phyloP scores from a whole-genome alignment of 1,140 invertebrate genomes.

The Hydropsyche tenuis region DNA sequence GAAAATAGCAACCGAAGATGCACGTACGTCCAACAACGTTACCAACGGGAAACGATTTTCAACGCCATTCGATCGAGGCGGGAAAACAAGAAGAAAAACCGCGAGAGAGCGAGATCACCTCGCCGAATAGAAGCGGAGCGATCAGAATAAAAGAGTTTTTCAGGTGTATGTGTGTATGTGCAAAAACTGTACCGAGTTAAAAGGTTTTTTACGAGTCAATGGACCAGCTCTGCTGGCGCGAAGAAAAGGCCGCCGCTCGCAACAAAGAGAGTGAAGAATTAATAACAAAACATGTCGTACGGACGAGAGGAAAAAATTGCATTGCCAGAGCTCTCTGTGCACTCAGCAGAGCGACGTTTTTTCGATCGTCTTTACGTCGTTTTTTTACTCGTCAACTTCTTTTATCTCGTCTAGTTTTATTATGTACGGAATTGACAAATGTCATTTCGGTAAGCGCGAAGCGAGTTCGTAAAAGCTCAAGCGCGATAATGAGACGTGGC shows the following conservation, averaged over 20 bases:
- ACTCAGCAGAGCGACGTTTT: not conserved
- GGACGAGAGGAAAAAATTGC: slow-evolving; percentile 9
- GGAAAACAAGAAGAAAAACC: too few species aligned
- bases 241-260: not conserved
- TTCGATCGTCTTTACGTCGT: too few species aligned
- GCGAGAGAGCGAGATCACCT: too few species aligned
- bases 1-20: too few species aligned
- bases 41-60: slow-evolving; percentile 11
- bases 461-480: too few species aligned
- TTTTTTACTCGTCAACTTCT: too few species aligned
- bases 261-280: slow-evolving; percentile 27
- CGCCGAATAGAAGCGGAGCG: too few species aligned
- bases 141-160: slow-evolving; percentile 21
- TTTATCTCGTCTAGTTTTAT: too few species aligned
- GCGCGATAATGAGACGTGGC: too few species aligned
- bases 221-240: slow-evolving; percentile 4
- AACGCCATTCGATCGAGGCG: too few species aligned
- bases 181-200: slow-evolving; percentile 33
- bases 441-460: too few species aligned
- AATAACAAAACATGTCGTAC: slow-evolving; percentile 24
- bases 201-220: slow-evolving; percentile 38
- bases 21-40: not conserved
- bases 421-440: too few species aligned
- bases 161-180: slow-evolving; percentile 13
- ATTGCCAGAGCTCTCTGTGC: not conserved